Conservation (phyloP, 1,140 invertebrate genomes). For the Euglossa dilemma region DNA sequence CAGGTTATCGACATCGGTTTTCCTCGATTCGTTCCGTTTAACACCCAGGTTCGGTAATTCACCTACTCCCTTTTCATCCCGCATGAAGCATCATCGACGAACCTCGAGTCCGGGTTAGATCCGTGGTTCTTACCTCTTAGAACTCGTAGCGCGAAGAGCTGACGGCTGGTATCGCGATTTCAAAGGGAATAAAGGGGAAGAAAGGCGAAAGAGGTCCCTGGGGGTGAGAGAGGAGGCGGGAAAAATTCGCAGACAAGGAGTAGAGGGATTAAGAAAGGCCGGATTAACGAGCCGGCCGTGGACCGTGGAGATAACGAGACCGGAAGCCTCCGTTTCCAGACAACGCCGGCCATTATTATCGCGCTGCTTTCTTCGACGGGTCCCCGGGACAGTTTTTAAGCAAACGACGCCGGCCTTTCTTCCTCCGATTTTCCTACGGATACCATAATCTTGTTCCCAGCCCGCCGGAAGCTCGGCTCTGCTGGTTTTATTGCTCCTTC, state of each 20-base stretch:
- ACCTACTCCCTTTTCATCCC: background rate
- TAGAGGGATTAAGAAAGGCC: slow-evolving; percentile 7
- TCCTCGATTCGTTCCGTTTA: slow-evolving; percentile 26
- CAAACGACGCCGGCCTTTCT: slow-evolving; percentile 1
- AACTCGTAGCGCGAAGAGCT: background rate
- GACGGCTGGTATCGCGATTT: no score
- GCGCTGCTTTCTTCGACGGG: slow-evolving; percentile 16
- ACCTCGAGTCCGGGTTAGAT: no score
- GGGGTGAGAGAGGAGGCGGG: no score
- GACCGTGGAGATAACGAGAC: slow-evolving; percentile 35
- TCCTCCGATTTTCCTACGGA: background rate
- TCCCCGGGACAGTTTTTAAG: slow-evolving; percentile 39
- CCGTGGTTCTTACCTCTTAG: no score
- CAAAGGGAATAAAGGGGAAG: no score
- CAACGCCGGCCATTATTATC: slow-evolving; percentile 31
- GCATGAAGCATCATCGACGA: background rate
- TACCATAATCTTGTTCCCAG: slow-evolving; percentile 15
- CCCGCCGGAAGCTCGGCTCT: no score
- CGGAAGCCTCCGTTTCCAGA: slow-evolving; percentile 24
- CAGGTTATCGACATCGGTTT: background rate
- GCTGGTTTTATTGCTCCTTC: background rate
- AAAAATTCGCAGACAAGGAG: background rate
- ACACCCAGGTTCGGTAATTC: background rate
- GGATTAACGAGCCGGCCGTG: slow-evolving; percentile 47
- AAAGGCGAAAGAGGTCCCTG: no score